Evolutionary conservation across 2,797 vertebrate genomes (phyloP).

Genomic region (Leuciscus waleckii): DNA sequence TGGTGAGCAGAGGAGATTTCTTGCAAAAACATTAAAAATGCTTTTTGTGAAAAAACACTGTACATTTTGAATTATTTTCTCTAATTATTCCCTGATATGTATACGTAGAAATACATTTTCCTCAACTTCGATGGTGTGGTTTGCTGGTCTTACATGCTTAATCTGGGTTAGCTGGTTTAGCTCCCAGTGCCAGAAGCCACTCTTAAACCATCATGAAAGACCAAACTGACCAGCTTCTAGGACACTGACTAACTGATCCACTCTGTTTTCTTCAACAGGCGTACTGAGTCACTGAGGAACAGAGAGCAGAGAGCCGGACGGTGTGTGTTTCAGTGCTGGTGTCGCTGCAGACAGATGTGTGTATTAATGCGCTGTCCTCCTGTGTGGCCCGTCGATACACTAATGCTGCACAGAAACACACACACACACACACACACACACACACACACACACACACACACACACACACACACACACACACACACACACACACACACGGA

Average conservation of each 20-base stretch:
- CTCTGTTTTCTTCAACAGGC: background rate
- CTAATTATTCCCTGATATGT: background rate
- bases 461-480: conserved; percentile 14
- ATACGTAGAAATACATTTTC: background rate
- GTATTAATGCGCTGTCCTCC: conserved; percentile 32
- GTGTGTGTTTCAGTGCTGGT: conserved; percentile 24
- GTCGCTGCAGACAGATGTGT: conserved; percentile 38
- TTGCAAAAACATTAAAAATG: too few species aligned
- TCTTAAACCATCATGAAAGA: background rate
- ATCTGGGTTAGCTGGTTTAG: background rate
- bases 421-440: conserved; percentile 2
- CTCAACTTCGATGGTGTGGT: background rate
- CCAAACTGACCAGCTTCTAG: background rate
- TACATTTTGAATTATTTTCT: background rate
- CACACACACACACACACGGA: conserved; percentile 51
- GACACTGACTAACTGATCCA: background rate
- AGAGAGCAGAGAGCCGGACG: too few species aligned
- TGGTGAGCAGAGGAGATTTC: too few species aligned
- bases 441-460: conserved; percentile 2
- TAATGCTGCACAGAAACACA: background rate
- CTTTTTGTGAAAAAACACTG: background rate
- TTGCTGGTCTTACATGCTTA: background rate
- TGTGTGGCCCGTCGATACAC: conserved; percentile 39
- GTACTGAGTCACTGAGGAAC: background rate
- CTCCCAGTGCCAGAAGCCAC: background rate